Evolutionary conservation across 2,113 vertebrate genomes (phyloP).

Genomic region (Xiphophorus maculatus): DNA sequence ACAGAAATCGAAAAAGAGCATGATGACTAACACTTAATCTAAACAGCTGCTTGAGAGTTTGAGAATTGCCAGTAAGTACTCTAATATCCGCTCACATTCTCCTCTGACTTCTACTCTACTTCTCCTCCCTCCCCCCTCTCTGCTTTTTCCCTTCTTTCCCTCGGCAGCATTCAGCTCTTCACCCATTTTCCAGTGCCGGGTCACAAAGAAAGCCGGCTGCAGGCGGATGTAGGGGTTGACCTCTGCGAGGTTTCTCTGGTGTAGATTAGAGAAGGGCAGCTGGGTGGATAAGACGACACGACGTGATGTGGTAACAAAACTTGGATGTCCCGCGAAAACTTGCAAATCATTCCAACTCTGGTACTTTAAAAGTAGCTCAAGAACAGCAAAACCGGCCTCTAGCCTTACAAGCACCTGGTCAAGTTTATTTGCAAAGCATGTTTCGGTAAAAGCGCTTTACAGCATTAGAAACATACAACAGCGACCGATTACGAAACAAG

Average conservation of each 20-base stretch:
- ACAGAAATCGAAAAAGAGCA: conserved; percentile 7
- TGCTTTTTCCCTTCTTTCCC: not conserved
- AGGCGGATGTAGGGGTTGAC: conserved; percentile 1
- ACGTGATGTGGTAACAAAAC: not conserved
- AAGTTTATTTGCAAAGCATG: too few relatives aligned
- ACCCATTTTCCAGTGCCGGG: conserved; percentile 30
- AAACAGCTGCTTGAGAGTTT: conserved; percentile 66
- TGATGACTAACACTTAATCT: conserved; percentile 56
- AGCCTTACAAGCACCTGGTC: not conserved
- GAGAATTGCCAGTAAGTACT: conserved; percentile 63
- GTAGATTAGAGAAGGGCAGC: conserved; percentile 8
- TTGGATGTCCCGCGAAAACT: not conserved
- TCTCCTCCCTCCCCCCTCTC: conserved; percentile 22
- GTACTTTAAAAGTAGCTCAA: not conserved
- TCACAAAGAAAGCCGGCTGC: conserved; percentile 16
- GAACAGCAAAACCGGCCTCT: not conserved
- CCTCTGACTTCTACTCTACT: conserved; percentile 3
- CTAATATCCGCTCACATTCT: conserved; percentile 38
- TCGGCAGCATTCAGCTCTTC: conserved; percentile 32
- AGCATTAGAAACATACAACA: too few relatives aligned
- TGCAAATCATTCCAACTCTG: not conserved
- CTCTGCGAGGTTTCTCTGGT: not conserved
- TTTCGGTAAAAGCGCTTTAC: too few relatives aligned
- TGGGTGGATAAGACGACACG: not conserved
- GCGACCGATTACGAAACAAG: too few relatives aligned